Base-by-base conservation (phyloP, 2,113 vertebrate genomes). In the Haemorhous mexicanus region DNA sequence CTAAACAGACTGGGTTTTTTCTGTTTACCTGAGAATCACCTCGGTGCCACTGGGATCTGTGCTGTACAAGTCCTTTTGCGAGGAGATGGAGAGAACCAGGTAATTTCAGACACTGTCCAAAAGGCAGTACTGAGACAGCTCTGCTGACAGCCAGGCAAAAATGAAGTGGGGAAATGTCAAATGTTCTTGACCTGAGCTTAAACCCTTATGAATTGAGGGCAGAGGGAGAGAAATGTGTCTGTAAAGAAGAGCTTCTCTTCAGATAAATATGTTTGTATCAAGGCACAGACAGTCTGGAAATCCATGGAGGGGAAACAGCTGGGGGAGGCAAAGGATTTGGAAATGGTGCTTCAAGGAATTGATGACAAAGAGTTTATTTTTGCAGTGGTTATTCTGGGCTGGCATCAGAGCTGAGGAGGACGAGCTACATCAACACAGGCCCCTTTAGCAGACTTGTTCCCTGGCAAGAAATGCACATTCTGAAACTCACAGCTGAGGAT, bases 151-250 rank as follows among this genome's bases (percentile, higher is more conserved):
- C 50, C 75, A 61, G 74, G 68, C 78, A 93, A 75, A 93, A 95
- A 86, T 91, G 84, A 91, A 95, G 93, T 74, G 78, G 68, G 58
- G 68, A 86, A 55, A 94, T 67, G 81, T 74, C 80, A 94, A 86
- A 94, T 33, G 70, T 73, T 80, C 84, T 91, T 91, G 87, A 94
- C 93, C 89, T 46, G 32, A 94, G 87, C 93, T 87, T 91, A 91
- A 95, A 61, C 84, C 84, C 90, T 93, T 84, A 89, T 43, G 91
- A 88, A 90, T 72, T 87, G 89, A 85, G 52, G 68, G 91, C 72
- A 88, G 67, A 82, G 73, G 56, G 50, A 44, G 30, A 94, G 79
- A 83, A 63, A 85, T 59, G 41, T 44, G 66, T 59, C 84, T 62
- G 44, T 62, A 63, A 84, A 84, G 58, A 78, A 80, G n/a, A 88